Percentiles rank a stretch among this genome's conserved stretches.
Evolutionary conservation across 1,140 invertebrate genomes (phyloP).

Genomic region (Tetranychus urticae): DNA sequence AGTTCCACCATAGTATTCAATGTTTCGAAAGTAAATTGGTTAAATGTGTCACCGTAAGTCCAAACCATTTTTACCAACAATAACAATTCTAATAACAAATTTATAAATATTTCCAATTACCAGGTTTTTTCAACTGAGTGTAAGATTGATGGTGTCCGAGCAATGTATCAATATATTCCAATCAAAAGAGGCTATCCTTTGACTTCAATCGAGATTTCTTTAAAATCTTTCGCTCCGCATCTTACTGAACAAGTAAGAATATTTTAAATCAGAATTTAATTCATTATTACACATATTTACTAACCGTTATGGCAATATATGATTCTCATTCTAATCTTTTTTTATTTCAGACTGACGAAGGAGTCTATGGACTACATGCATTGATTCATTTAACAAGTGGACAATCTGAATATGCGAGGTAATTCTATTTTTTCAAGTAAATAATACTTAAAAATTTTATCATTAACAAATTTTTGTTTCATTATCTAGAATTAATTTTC

Average conservation of each 20-base stretch:
- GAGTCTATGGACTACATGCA: constrained; percentile 4
- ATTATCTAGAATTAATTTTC: constrained; percentile 12
- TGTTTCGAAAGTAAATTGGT: constrained; percentile 13
- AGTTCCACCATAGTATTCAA: constrained; percentile 11
- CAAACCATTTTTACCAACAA: neutral
- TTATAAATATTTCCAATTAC: neutral
- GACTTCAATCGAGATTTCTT: constrained; percentile 9
- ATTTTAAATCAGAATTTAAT: neutral
- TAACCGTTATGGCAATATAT: too few relatives aligned
- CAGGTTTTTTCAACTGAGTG: constrained; percentile 14
- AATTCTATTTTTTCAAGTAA: neutral
- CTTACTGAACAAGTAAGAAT: constrained; percentile 11
- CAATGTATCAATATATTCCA: constrained; percentile 15
- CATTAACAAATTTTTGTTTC: neutral
- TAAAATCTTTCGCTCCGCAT: constrained; percentile 11
- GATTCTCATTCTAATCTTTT: neutral
- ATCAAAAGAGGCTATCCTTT: constrained; percentile 5
- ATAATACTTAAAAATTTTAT: neutral
- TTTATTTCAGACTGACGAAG: constrained; percentile 1
- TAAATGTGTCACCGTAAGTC: constrained; percentile 12
- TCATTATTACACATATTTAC: neutral
- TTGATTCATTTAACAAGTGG: constrained; percentile 1
- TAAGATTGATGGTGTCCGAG: constrained; percentile 11
- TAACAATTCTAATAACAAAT: neutral
- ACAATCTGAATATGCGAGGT: constrained; percentile 1